These are phyloP conservation scores for Goniozus legneri DNA, from an alignment of 1,140 invertebrate genomes.

Conservation along the genomic window DNA sequence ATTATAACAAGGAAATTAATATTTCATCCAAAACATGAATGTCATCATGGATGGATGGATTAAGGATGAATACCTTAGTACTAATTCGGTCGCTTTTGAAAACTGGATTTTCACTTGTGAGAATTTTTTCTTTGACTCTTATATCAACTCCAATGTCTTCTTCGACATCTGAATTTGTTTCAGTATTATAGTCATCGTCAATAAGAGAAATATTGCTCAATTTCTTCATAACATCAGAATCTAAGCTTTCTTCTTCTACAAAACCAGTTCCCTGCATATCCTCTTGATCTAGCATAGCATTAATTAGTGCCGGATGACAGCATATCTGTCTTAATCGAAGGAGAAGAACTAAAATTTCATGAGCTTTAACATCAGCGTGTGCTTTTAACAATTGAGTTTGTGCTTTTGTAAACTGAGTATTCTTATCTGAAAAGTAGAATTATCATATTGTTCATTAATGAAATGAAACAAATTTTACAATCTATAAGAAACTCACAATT, in stretches of 20 bases:
- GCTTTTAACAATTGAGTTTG: constrained; percentile 37
- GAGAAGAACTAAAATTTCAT: constrained; percentile 77
- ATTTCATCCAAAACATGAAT: neutral
- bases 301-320: constrained; percentile 81
- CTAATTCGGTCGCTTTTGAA: constrained; percentile 60
- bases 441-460: no score
- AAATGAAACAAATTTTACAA: neutral
- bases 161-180: constrained; percentile 38
- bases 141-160: constrained; percentile 35
- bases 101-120: constrained; percentile 67
- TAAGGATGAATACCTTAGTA: constrained; percentile 55
- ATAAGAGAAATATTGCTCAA: constrained; percentile 44
- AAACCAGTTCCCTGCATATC: constrained; percentile 43
- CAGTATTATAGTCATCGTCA: constrained; percentile 37
- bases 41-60: neutral
- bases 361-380: constrained; percentile 61
- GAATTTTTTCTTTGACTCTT: constrained; percentile 42
- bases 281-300: constrained; percentile 63
- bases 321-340: constrained; percentile 85
- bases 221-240: constrained; percentile 61
- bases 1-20: constrained; percentile 2
- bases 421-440: constrained; percentile 22
- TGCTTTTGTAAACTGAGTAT: constrained; percentile 45
- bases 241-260: constrained; percentile 36
- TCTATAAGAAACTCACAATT: constrained; percentile 15